Conservation (phyloP, 2,888 invertebrate genomes). For the Phaonia tiefii region DNA sequence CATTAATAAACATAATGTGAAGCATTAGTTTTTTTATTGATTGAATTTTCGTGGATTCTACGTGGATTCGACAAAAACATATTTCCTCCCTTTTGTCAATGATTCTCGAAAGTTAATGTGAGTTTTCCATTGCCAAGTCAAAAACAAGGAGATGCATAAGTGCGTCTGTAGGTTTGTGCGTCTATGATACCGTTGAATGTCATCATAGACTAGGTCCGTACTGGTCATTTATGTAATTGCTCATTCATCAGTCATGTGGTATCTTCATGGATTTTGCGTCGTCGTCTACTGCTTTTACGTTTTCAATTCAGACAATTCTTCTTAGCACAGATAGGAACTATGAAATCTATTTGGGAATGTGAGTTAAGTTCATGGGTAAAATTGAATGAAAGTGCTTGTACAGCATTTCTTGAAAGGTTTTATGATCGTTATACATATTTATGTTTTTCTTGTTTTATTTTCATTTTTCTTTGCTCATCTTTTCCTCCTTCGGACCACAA, state of each 20-base stretch:
- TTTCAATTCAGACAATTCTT: neutral
- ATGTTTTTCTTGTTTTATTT: too few relatives aligned
- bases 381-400: slow-evolving; percentile 50
- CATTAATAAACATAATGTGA: slow-evolving; percentile 24
- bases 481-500: too few relatives aligned
- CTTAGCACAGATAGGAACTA: neutral
- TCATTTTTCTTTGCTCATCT: too few relatives aligned
- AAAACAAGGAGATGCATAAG: neutral
- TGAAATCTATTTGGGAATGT: too few relatives aligned
- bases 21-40: slow-evolving; percentile 54
- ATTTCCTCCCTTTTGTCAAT: neutral
- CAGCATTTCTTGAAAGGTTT: slow-evolving; percentile 16
- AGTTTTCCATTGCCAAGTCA: too few relatives aligned
- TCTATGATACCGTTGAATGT: neutral
- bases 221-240: slow-evolving; percentile 39
- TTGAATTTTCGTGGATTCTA: slow-evolving; percentile 49
- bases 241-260: slow-evolving; percentile 21
- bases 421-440: neutral
- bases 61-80: neutral
- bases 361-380: too few relatives aligned
- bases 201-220: neutral
- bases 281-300: neutral
- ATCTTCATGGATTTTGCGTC: neutral
- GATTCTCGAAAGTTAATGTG: slow-evolving; percentile 3
- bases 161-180: slow-evolving; percentile 1